Conservation (phyloP, 2,888 invertebrate genomes). For the Arenicola marina region DNA sequence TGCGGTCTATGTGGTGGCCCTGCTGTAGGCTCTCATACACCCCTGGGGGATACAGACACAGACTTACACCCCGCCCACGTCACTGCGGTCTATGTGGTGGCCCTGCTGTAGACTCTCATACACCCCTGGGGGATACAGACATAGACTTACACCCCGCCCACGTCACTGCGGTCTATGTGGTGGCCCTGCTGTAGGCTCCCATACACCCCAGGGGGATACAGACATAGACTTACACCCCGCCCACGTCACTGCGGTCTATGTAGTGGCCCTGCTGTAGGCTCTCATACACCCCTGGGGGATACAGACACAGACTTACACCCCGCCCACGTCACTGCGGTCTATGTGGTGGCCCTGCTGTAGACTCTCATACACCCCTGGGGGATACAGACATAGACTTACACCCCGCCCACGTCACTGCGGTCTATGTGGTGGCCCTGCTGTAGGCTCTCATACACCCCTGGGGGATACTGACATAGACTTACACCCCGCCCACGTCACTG, state of each 20-base stretch:
- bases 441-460: slow-evolving; percentile 65
- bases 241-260: slow-evolving; percentile 70
- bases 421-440: slow-evolving; percentile 68
- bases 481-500: slow-evolving; percentile 72
- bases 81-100: slow-evolving; percentile 67
- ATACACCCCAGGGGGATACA: too few relatives aligned
- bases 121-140: too few relatives aligned
- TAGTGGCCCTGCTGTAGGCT: slow-evolving; percentile 68
- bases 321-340: slow-evolving; percentile 70
- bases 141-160: too few relatives aligned
- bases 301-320: too few relatives aligned
- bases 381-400: too few relatives aligned
- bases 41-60: too few relatives aligned
- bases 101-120: slow-evolving; percentile 68
- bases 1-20: slow-evolving; percentile 66
- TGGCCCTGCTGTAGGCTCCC: slow-evolving; percentile 69
- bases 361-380: slow-evolving; percentile 64
- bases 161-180: slow-evolving; percentile 68
- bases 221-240: too few relatives aligned
- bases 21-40: slow-evolving; percentile 67
- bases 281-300: slow-evolving; percentile 62
- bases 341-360: slow-evolving; percentile 68
- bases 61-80: too few relatives aligned
- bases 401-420: slow-evolving; percentile 70
- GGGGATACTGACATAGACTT: too few relatives aligned